phyloP scores from a whole-genome alignment of 2,797 vertebrate species.

The Pristis pectinata region DNA sequence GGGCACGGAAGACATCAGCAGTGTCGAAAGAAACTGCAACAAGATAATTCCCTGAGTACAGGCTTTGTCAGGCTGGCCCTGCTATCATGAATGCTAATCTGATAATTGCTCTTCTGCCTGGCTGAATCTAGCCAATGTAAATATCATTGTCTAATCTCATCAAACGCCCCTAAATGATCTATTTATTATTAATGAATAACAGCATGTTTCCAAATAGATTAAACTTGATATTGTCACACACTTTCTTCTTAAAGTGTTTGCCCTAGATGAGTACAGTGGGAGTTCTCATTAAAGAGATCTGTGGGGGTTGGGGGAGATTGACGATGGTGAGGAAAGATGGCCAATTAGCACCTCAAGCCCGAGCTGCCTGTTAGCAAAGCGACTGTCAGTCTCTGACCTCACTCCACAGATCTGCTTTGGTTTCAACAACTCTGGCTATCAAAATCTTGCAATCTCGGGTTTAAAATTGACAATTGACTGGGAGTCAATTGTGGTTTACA shows the following conservation, averaged over 20 bases:
- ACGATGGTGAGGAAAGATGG: too few relatives aligned
- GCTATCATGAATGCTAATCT: not conserved
- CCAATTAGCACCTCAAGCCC: too few relatives aligned
- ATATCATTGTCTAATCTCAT: not conserved
- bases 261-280: not conserved
- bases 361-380: too few relatives aligned
- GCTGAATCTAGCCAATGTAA: not conserved
- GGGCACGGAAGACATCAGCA: not conserved
- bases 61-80: not conserved
- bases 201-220: slow-evolving; percentile 20
- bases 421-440: too few relatives aligned
- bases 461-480: too few relatives aligned
- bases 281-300: not conserved
- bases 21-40: not conserved
- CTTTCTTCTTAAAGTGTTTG: not conserved
- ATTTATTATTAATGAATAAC: slow-evolving; percentile 14
- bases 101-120: not conserved
- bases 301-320: not conserved
- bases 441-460: too few relatives aligned
- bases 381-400: too few relatives aligned
- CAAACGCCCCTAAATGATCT: slow-evolving; percentile 8
- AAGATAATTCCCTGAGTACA: not conserved
- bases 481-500: too few relatives aligned
- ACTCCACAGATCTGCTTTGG: too few relatives aligned
- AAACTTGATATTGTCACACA: not conserved